Evolutionary conservation across 2,797 vertebrate species (phyloP), one percentile per base, ranked within the genome.

Genomic region (Mareca strepera): DNA sequence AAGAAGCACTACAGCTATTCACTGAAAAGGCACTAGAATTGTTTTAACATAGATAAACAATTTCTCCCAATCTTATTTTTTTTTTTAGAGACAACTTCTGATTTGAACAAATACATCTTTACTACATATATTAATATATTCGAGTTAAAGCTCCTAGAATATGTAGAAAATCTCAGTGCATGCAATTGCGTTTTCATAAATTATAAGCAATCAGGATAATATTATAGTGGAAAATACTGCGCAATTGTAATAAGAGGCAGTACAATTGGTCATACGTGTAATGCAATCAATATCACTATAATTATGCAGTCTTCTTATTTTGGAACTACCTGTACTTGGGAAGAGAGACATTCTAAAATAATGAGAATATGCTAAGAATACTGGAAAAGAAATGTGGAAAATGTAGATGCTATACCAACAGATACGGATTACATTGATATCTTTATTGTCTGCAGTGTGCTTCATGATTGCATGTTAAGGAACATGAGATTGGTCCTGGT

Each of bases 321-420:
- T 72, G 70, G 69, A 94, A 79, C 77, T 89, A 62, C 70, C 84
- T 78, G 75, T 52, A 52, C 76, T 74, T 92, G 64, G 74, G 68
- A 93, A 92, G 64, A 90, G 73, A 91, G 33, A 75, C n/a, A 33
- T 72, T 94, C 81, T 39, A 43, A 87, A 95, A 82, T 44, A 93
- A 82, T 13, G 41, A 66, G 35, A 76, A 75, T 64, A 37, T 41
- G 68, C 62, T 39, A 22, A 46, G 33, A 76, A 73, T 2, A 50
- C 26, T 39, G 26, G 43, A 35, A 59, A 44, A 35, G 41, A 69
- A 73, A 84, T 39, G 62, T 39, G 44, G 55, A 50, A 89, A 75
- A 26, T 3, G n/a, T 8, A 23, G 41, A 29, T 73, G 41, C 21
- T 68, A 1, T 64, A 63, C 41, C 59, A 63, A 63, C 39, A 1